A percentile compares a stretch with the other conserved stretches of the same genome.
phyloP scores from a whole-genome alignment of 2,797 vertebrate species.

The Neoniphon sammara region DNA sequence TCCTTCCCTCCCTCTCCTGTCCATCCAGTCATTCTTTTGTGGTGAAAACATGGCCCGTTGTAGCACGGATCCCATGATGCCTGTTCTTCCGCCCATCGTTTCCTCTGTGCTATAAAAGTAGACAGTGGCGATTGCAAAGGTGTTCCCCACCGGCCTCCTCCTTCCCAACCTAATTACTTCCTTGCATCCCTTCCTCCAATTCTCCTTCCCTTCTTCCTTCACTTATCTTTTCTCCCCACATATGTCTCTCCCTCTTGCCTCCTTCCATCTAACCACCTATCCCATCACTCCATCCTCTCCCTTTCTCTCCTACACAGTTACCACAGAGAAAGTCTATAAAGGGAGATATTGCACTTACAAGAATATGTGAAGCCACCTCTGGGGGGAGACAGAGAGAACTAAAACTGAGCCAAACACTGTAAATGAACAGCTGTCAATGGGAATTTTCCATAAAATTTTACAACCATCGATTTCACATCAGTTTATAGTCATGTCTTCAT shows the following conservation, averaged over 20 bases:
- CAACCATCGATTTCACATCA: too few species aligned
- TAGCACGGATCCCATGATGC: constrained; percentile 35
- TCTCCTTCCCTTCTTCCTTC: constrained; percentile 7
- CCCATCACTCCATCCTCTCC: not conserved
- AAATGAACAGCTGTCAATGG: too few species aligned
- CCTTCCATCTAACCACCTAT: not conserved
- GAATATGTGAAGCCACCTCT: too few species aligned
- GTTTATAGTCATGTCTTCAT: too few species aligned
- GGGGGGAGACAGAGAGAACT: too few species aligned
- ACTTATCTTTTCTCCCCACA: constrained; percentile 54
- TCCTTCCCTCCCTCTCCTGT: constrained; percentile 23
- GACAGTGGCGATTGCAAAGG: constrained; percentile 50
- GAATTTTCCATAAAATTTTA: too few species aligned
- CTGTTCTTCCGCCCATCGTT: constrained; percentile 19
- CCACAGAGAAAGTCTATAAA: constrained; percentile 20
- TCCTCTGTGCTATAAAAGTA: constrained; percentile 30
- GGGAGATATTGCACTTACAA: too few species aligned
- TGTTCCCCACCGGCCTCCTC: constrained; percentile 38
- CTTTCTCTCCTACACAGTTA: not conserved
- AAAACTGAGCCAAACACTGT: too few species aligned
- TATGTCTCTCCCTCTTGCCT: constrained; percentile 23
- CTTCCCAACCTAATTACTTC: constrained; percentile 58
- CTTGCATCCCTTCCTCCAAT: constrained; percentile 39
- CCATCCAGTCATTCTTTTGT: constrained; percentile 35
- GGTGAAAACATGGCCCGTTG: not conserved